Evolutionary conservation across 2,888 invertebrate species (phyloP), one percentile per base, ranked within the genome.

Genomic region (Piscicola geometra): DNA sequence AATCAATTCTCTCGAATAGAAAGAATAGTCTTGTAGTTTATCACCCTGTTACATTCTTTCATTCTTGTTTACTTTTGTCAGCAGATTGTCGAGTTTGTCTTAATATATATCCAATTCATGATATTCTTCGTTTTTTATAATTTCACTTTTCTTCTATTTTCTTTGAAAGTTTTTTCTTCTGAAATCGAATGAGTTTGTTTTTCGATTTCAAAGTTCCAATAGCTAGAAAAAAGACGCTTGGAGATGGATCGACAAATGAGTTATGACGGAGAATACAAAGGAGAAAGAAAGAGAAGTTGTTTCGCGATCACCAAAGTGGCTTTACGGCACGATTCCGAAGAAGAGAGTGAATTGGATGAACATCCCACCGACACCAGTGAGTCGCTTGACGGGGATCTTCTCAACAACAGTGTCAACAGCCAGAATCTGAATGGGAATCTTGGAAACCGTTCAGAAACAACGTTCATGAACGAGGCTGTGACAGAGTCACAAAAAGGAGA

Each of bases 31-130:
- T 41, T 5, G 41, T 41, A n/a, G n/a, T n/a, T n/a, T n/a, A n/a
- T n/a, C n/a, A n/a, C n/a, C n/a, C n/a, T n/a, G n/a, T 15, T 41
- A 41, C 60, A 56, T 56, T 56, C 60, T 56, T 56, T 56, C 3
- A 5, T n/a, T 56, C 60, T 56, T 56, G 60, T 56, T 56, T 56
- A 56, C 60, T 56, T 56, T 56, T 56, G 60, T 56, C 25, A 56
- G 60, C 60, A 5, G n/a, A 56, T 25, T 5, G 60, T 56, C 12
- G 15, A 41, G 5, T 5, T 41, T 56, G 25, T 56, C 50, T 9
- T 25, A 56, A 56, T 18, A 56, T 25, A 21, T 56, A 5, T 56
- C n/a, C n/a, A 3, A 25, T 56, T 56, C 21, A 56, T 21, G 9
- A 56, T 56, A 15, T 56, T n/a, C n/a, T 56, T 21, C 60, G 9